These are phyloP conservation scores for Rhamphomyia laevipes DNA, from an alignment of 2,888 invertebrate genomes.

Conservation along the genomic window DNA sequence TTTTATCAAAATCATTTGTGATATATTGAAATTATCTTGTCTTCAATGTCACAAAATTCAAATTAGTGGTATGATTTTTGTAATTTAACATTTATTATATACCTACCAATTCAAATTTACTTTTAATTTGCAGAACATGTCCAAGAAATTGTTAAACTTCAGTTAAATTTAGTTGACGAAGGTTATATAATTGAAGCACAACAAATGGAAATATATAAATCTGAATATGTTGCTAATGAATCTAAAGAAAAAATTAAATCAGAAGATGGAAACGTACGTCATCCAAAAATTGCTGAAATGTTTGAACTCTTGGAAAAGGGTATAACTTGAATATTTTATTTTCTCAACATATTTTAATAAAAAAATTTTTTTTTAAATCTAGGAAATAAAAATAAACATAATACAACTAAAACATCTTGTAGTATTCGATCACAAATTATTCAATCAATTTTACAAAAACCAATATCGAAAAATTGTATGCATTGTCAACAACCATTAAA, in stretches of 20 bases:
- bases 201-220: conserved; percentile 45
- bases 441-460: conserved; percentile 25
- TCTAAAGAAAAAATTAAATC: conserved; percentile 21
- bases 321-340: not conserved
- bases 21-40: conserved; percentile 57
- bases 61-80: conserved; percentile 41
- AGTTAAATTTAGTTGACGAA: conserved; percentile 62
- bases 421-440: conserved; percentile 28
- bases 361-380: conserved; percentile 17
- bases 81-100: not conserved
- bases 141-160: conserved; percentile 35
- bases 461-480: conserved; percentile 24
- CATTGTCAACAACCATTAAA: conserved; percentile 27
- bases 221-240: conserved; percentile 29
- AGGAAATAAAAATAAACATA: conserved; percentile 13
- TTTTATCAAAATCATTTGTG: conserved; percentile 61
- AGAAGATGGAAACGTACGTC: conserved; percentile 31
- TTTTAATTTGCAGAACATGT: conserved; percentile 29
- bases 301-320: conserved; percentile 31
- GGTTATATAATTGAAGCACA: conserved; percentile 64
- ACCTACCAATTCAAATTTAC: not conserved
- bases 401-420: conserved; percentile 30
- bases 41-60: conserved; percentile 58
- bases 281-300: conserved; percentile 40
- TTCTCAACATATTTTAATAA: not conserved